These are phyloP conservation scores for Empis stercorea DNA, from an alignment of 2,888 invertebrate species.

Conservation along the genomic window DNA sequence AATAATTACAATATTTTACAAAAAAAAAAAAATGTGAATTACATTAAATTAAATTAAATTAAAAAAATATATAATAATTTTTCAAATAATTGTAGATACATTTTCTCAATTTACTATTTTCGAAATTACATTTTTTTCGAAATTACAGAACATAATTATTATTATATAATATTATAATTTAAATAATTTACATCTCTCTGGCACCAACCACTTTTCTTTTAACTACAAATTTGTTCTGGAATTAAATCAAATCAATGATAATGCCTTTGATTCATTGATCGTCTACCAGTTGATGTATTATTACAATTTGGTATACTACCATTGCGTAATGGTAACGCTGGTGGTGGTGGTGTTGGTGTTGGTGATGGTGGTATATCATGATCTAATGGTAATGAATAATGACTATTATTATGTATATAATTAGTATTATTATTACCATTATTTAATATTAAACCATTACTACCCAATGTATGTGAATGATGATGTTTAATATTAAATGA, in stretches of 20 bases:
- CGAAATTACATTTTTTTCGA: too few species aligned
- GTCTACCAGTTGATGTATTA: conserved; percentile 28
- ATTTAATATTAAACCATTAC: neutral
- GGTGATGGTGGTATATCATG: conserved; percentile 27
- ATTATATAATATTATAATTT: too few species aligned
- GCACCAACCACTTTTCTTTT: too few species aligned
- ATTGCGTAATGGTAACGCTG: conserved; percentile 32
- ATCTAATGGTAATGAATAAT: conserved; percentile 33
- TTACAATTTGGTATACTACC: conserved; percentile 22
- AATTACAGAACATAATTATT: too few species aligned
- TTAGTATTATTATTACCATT: conserved; percentile 18
- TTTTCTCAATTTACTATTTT: too few species aligned
- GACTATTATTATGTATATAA: conserved; percentile 33
- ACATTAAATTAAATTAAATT: too few species aligned
- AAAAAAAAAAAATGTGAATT: too few species aligned
- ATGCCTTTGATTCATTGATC: conserved; percentile 23
- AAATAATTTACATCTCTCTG: too few species aligned
- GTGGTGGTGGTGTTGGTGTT: conserved; percentile 31
- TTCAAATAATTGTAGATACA: too few species aligned
- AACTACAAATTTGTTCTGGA: too few species aligned
- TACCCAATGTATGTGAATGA: neutral
- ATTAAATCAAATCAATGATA: conserved; percentile 12
- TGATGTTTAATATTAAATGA: conserved; percentile 1
- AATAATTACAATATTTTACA: too few species aligned
- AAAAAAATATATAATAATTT: too few species aligned